Percentiles rank a stretch among this genome's conserved stretches.
Evolutionary conservation across 2,888 invertebrate genomes (phyloP).

Genomic region (Allygus modestus): DNA sequence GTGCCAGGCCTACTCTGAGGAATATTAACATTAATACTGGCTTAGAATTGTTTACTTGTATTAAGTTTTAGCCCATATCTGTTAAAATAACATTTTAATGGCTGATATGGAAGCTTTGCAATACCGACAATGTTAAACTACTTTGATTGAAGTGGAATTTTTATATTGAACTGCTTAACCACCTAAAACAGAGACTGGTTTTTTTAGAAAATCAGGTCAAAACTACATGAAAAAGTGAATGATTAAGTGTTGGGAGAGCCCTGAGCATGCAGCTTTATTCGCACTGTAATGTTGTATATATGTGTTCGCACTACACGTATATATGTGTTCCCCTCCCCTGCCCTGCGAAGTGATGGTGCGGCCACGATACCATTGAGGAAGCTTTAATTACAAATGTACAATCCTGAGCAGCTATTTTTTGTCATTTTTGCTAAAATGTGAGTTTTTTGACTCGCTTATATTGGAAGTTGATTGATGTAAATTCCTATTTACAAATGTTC

Average conservation of each 20-base stretch:
- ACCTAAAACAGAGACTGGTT: too few relatives aligned
- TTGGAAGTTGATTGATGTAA: conserved; percentile 49
- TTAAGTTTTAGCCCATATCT: not conserved
- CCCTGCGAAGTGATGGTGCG: conserved; percentile 42
- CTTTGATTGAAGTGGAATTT: too few relatives aligned
- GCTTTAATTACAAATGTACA: conserved; percentile 31
- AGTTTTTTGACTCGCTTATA: conserved; percentile 50
- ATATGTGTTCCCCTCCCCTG: conserved; percentile 48
- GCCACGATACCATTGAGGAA: conserved; percentile 29
- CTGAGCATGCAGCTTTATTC: conserved; percentile 44
- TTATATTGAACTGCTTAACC: too few relatives aligned
- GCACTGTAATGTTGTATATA: conserved; percentile 55
- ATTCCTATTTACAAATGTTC: not conserved
- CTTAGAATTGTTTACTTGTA: too few relatives aligned
- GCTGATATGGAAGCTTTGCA: too few relatives aligned
- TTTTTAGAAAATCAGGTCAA: too few relatives aligned
- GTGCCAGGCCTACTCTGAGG: too few relatives aligned
- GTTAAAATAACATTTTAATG: too few relatives aligned
- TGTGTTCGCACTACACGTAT: conserved; percentile 55
- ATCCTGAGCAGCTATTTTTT: conserved; percentile 48
- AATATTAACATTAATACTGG: not conserved
- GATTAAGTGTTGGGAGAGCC: not conserved
- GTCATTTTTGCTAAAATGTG: not conserved
- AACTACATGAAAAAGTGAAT: not conserved
- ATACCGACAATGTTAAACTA: too few relatives aligned